Conservation (phyloP, 2,888 invertebrate genomes). For the Mesoligia furuncula region DNA sequence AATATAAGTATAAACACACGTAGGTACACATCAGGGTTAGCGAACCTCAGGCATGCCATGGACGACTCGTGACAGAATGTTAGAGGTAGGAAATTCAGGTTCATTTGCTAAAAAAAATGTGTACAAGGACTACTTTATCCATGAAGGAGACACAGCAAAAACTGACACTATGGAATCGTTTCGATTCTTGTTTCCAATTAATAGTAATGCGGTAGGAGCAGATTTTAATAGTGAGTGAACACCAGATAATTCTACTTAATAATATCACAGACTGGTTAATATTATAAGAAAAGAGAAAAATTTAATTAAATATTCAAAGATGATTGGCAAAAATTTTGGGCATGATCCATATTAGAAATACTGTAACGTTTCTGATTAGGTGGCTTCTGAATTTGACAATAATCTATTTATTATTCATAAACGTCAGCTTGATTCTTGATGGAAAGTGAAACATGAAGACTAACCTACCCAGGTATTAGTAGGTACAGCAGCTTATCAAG, state of each 20-base stretch:
- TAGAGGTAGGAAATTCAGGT: conserved; percentile 2
- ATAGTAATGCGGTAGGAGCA: conserved; percentile 21
- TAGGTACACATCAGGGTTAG: conserved; percentile 32
- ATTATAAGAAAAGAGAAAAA: conserved; percentile 21
- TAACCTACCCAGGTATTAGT: background rate
- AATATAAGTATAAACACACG: conserved; percentile 40
- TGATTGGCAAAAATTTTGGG: conserved; percentile 3
- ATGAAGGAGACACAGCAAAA: conserved; percentile 21
- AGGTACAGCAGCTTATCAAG: background rate
- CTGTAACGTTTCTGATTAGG: background rate
- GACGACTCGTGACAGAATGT: conserved; percentile 10
- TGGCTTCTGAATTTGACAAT: background rate
- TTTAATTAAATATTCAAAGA: conserved; percentile 17
- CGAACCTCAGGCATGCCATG: conserved; percentile 21
- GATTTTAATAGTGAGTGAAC: conserved; percentile 23
- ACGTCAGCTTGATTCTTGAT: conserved; percentile 9
- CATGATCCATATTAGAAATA: conserved; percentile 7
- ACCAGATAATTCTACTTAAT: conserved; percentile 42
- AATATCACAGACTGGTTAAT: conserved; percentile 21
- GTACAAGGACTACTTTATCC: conserved; percentile 25
- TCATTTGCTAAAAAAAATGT: conserved; percentile 30
- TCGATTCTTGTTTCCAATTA: conserved; percentile 47
- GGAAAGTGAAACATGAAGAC: conserved; percentile 1
- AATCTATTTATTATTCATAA: background rate
- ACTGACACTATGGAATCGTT: conserved; percentile 39